phyloP scores from a whole-genome alignment of 2,888 invertebrate species.

The Oscheius myriophilus region DNA sequence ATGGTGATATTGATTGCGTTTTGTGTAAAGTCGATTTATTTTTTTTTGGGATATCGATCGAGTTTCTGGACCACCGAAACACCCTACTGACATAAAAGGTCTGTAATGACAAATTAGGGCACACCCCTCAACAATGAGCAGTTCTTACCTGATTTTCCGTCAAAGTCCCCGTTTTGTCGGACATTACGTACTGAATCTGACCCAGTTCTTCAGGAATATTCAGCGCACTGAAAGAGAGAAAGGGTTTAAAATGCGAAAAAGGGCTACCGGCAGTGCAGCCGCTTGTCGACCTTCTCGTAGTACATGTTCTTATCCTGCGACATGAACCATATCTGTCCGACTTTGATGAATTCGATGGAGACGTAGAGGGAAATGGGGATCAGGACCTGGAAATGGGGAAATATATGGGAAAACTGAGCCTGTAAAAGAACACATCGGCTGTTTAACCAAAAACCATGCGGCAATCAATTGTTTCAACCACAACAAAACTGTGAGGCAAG shows the following conservation, averaged over 20 bases:
- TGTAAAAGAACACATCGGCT: too few species aligned
- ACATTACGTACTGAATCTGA: conserved; percentile 91
- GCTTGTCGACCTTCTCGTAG: conserved; percentile 84
- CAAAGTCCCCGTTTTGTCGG: conserved; percentile 97
- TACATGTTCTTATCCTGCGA: conserved; percentile 78
- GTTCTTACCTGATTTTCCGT: conserved; percentile 83
- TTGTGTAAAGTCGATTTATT: too few species aligned
- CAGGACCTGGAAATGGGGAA: conserved; percentile 80
- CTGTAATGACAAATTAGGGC: too few species aligned
- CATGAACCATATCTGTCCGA: conserved; percentile 93
- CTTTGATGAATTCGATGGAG: conserved; percentile 92
- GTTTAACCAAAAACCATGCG: too few species aligned
- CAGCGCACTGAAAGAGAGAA: conserved; percentile 44
- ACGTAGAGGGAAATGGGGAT: conserved; percentile 95
- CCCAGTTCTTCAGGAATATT: conserved; percentile 97
- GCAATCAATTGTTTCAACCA: too few species aligned
- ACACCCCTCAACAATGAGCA: too few species aligned
- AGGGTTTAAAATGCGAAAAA: neutral
- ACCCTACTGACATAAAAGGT: too few species aligned
- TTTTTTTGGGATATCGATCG: too few species aligned
- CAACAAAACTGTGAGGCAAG: too few species aligned
- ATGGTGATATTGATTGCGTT: too few species aligned
- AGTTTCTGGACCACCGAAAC: too few species aligned
- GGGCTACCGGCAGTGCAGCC: conserved; percentile 79
- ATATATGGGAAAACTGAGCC: too few species aligned